A percentile compares a stretch with the other conserved stretches of the same genome.
Conservation (phyloP, 2,797 vertebrate species). For the Kryptolebias ocellatus region DNA sequence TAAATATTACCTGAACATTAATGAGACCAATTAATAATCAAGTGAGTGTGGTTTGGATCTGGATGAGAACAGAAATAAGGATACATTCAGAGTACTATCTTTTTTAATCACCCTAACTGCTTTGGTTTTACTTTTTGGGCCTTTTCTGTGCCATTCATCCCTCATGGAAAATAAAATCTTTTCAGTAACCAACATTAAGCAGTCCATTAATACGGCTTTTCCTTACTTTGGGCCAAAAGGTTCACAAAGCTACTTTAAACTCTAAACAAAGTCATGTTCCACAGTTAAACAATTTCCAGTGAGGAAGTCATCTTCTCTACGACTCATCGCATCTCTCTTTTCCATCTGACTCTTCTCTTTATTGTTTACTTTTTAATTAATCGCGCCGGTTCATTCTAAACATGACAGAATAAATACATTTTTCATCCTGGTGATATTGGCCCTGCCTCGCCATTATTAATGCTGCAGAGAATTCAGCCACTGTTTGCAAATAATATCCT, state of each 20-base stretch:
- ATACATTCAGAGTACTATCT: no score
- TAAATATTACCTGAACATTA: no score
- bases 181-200: no score
- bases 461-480: constrained; percentile 91
- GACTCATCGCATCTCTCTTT: constrained; percentile 49
- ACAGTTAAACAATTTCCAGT: constrained; percentile 20
- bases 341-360: constrained; percentile 68
- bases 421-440: constrained; percentile 88
- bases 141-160: no score
- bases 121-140: no score
- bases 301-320: constrained; percentile 15
- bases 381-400: constrained; percentile 77
- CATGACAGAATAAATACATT: constrained; percentile 81
- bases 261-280: constrained; percentile 21
- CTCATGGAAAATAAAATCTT: no score
- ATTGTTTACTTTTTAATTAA: constrained; percentile 85
- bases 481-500: constrained; percentile 99
- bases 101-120: no score
- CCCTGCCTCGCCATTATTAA: constrained; percentile 85
- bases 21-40: no score
- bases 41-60: no score
- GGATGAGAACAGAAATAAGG: no score
- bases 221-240: not conserved
- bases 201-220: not conserved
- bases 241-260: constrained; percentile 9